These are phyloP conservation scores for Byasa hedistus DNA, from an alignment of 2,888 invertebrate species.

Conservation along the genomic window DNA sequence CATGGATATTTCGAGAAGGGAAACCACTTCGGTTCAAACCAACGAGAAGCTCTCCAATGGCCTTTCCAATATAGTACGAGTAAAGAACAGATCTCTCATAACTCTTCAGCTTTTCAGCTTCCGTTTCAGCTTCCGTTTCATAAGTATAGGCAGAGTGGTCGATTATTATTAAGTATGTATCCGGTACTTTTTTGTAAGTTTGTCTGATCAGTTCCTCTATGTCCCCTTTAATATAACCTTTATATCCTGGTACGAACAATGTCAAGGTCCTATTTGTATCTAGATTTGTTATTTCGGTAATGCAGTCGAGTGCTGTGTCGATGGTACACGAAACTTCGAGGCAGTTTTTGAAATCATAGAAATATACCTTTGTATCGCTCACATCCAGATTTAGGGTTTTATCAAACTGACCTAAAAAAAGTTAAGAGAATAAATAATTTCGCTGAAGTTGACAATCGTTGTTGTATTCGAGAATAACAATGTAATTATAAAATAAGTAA, in stretches of 20 bases:
- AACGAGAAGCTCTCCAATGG: constrained; percentile 32
- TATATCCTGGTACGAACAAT: constrained; percentile 36
- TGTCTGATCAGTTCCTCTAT: constrained; percentile 33
- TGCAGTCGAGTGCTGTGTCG: constrained; percentile 22
- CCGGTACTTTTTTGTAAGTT: constrained; percentile 30
- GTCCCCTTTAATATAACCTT: constrained; percentile 33
- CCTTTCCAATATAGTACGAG: constrained; percentile 35
- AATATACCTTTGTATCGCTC: constrained; percentile 33
- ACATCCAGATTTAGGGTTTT: constrained; percentile 32
- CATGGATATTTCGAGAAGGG: constrained; percentile 31
- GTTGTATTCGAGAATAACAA: too few species aligned
- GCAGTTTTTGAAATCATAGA: constrained; percentile 35
- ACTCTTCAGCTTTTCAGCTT: constrained; percentile 32
- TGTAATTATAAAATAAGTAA: too few species aligned
- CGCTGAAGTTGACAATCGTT: too few species aligned
- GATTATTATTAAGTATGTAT: constrained; percentile 34
- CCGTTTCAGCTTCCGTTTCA: constrained; percentile 27
- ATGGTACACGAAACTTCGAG: constrained; percentile 30
- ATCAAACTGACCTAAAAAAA: constrained; percentile 34
- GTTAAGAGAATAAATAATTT: not conserved
- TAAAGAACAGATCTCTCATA: constrained; percentile 37
- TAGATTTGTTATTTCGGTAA: constrained; percentile 18
- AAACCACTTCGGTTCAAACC: constrained; percentile 27
- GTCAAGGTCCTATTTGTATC: constrained; percentile 29
- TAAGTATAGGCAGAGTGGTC: constrained; percentile 37